Conservation (phyloP, 2,888 invertebrate species). For the Noctua fimbriata region DNA sequence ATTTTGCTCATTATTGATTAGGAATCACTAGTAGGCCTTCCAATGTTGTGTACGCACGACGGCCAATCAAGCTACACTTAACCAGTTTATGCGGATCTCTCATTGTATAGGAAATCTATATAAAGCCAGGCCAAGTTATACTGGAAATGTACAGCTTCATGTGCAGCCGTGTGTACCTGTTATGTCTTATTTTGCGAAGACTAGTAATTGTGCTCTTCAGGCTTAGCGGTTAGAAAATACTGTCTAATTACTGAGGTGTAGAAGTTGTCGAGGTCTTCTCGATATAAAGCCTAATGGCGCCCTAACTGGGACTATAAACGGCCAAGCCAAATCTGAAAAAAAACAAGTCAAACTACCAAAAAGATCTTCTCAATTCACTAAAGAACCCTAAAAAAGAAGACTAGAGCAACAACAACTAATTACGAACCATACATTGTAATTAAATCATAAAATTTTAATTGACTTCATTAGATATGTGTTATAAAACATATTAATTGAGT, state of each 20-base stretch:
- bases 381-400: constrained; percentile 14
- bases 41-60: background rate
- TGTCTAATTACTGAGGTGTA: background rate
- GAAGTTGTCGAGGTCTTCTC: too few relatives aligned
- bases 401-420: constrained; percentile 52
- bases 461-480: constrained; percentile 58
- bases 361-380: background rate
- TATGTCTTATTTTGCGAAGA: background rate
- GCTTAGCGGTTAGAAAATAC: background rate
- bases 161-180: too few relatives aligned
- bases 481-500: constrained; percentile 60
- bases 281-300: constrained; percentile 8
- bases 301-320: constrained; percentile 8
- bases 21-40: background rate
- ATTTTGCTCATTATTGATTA: background rate
- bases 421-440: constrained; percentile 56
- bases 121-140: too few relatives aligned
- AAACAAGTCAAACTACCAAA: background rate
- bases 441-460: constrained; percentile 67
- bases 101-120: too few relatives aligned
- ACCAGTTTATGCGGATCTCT: too few relatives aligned
- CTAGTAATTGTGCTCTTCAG: background rate
- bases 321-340: background rate
- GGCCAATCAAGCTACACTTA: too few relatives aligned
- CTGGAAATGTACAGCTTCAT: too few relatives aligned